phyloP scores from a whole-genome alignment of 2,888 invertebrate genomes.

The Amiota mariae region DNA sequence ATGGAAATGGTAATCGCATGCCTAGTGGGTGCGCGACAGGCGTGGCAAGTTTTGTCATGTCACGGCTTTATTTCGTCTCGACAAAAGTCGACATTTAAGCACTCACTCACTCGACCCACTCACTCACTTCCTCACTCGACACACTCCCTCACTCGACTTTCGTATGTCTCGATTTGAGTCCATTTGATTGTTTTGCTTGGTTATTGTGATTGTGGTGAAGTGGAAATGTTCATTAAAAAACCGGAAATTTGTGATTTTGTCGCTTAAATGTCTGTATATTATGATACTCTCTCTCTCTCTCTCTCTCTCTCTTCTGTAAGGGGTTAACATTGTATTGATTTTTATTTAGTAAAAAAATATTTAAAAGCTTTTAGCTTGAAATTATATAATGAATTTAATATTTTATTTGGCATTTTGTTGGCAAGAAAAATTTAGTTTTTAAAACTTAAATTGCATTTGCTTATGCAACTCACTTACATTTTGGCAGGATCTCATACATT shows the following conservation, averaged over 20 bases:
- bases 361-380: not conserved
- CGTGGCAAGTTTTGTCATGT: conserved; percentile 23
- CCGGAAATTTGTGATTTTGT: conserved; percentile 65
- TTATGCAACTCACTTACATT: conserved; percentile 44
- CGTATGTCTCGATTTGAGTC: not conserved
- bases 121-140: too few relatives aligned
- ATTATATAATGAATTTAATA: not conserved
- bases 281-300: not conserved
- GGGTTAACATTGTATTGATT: not conserved
- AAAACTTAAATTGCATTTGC: conserved; percentile 62
- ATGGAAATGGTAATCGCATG: conserved; percentile 4
- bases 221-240: conserved; percentile 57
- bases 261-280: conserved; percentile 32
- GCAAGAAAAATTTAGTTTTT: conserved; percentile 13
- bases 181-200: conserved; percentile 16
- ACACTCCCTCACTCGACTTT: conserved; percentile 15
- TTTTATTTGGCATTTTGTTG: not conserved
- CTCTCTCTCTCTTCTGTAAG: too few relatives aligned
- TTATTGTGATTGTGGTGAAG: too few relatives aligned
- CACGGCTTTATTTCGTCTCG: conserved; percentile 53
- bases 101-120: conserved; percentile 24
- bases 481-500: too few relatives aligned
- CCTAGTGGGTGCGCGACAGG: not conserved
- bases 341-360: not conserved
- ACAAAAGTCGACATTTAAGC: conserved; percentile 46